phyloP scores from a whole-genome alignment of 1,140 invertebrate species.

The Popillia japonica region DNA sequence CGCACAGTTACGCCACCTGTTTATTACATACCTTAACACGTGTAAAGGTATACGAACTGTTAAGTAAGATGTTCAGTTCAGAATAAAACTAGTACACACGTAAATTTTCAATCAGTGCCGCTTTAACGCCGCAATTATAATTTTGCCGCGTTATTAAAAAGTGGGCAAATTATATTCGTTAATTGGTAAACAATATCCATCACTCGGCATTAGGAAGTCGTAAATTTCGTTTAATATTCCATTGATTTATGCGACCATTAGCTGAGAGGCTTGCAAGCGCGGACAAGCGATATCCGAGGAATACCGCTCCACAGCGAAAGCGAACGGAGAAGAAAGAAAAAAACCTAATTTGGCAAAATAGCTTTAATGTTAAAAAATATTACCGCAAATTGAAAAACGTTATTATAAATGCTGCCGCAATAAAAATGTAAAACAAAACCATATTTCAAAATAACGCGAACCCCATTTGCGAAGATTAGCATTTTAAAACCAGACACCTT shows the following conservation, averaged over 20 bases:
- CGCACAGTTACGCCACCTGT: neutral
- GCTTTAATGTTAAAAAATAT: conserved; percentile 39
- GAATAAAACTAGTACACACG: too few relatives aligned
- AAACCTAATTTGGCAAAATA: conserved; percentile 36
- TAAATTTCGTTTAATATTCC: neutral
- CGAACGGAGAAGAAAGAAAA: too few relatives aligned
- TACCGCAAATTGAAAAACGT: conserved; percentile 59
- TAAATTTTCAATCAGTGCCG: too few relatives aligned
- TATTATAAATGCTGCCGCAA: conserved; percentile 60
- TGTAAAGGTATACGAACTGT: neutral
- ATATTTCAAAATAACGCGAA: conserved; percentile 61
- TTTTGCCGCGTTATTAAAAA: too few relatives aligned
- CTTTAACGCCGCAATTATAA: too few relatives aligned
- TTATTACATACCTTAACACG: neutral
- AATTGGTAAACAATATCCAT: conserved; percentile 13
- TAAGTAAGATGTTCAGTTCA: conserved; percentile 6
- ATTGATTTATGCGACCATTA: conserved; percentile 23
- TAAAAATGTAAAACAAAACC: conserved; percentile 62
- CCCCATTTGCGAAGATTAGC: conserved; percentile 61
- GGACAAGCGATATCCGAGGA: conserved; percentile 31
- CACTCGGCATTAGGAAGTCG: neutral
- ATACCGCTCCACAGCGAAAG: conserved; percentile 9
- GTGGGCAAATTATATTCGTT: neutral
- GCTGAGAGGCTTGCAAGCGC: neutral
- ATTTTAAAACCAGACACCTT: conserved; percentile 62